Evolutionary conservation across 2,797 vertebrate species (phyloP).

Genomic region (Acestrorhynchus altus): DNA sequence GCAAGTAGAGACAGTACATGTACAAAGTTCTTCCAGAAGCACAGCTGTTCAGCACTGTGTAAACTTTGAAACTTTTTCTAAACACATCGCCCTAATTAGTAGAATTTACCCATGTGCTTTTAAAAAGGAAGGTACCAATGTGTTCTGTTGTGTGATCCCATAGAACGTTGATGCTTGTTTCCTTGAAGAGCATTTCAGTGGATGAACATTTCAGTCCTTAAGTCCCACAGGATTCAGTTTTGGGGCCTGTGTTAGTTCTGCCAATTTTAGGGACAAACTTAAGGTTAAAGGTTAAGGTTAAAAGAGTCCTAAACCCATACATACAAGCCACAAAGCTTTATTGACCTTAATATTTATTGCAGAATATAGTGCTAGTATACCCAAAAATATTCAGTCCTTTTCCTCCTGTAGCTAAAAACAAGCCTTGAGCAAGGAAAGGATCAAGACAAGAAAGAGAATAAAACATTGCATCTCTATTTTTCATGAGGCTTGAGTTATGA

Average conservation of each 20-base stretch:
- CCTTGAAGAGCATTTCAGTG: neutral
- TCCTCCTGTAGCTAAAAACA: slow-evolving; percentile 9
- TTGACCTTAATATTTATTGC: too few relatives aligned
- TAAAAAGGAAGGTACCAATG: neutral
- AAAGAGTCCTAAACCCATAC: too few relatives aligned
- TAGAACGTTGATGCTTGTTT: neutral
- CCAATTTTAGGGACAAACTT: too few relatives aligned
- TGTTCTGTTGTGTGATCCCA: neutral
- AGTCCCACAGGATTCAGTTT: too few relatives aligned
- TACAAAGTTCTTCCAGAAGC: slow-evolving; percentile 6
- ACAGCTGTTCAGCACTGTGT: neutral
- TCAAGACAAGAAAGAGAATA: slow-evolving; percentile 12
- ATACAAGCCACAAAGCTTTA: too few relatives aligned
- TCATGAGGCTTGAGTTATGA: slow-evolving; percentile 52
- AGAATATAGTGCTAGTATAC: too few relatives aligned
- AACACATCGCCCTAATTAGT: neutral
- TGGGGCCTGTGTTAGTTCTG: too few relatives aligned
- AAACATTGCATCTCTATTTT: slow-evolving; percentile 56
- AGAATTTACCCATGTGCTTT: too few relatives aligned
- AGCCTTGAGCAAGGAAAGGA: slow-evolving; percentile 27
- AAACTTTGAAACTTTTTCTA: too few relatives aligned
- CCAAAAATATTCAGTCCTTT: neutral
- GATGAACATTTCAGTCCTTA: neutral
- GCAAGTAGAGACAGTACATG: slow-evolving; percentile 25
- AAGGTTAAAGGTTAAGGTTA: too few relatives aligned